Evolutionary conservation across 2,113 vertebrate genomes (phyloP), one percentile per base, ranked within the genome.

Genomic region (Platysteira castanea): DNA sequence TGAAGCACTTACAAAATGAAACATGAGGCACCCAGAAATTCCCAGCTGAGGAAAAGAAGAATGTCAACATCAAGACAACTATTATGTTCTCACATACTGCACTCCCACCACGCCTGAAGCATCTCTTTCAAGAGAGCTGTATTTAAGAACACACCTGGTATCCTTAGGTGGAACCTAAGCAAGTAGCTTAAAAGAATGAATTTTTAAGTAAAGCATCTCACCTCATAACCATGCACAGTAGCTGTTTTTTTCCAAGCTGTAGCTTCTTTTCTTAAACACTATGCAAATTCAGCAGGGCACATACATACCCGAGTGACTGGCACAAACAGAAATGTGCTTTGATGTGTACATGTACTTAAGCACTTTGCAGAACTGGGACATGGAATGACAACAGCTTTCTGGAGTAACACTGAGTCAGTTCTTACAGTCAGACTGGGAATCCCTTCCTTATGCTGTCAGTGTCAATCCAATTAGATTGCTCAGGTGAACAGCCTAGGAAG

Each of bases 311-410:
- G 0, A 69, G 57, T 84, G 90, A 95, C 1, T 3, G 85, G 70
- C 59, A 44, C 0, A 2, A 80, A 61, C 9, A 81, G 83, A 53
- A 95, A 85, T 15, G 74, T 60, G 57, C 93, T 93, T 93, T 80
- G 78, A 77, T 88, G 94, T 21, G 69, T 21, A 77, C 64, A 9
- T 1, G 35, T 37, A 67, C 59, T 77, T 74, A 47, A 84, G 64
- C 68, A 42, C 65, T 92, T 47, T 22, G 60, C 83, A 81, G 86
- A 96, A 93, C 59, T 88, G 64, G 94, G 92, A 84, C 92, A 64
- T 35, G 41, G 63, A 88, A 75, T 26, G 81, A 91, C 81, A 95
- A 44, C 85, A 95, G 89, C 77, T 84, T 92, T 91, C 80, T 20
- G 39, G 69, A 92, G 69, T 31, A 91, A 86, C 83, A 95, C 83